These are phyloP conservation scores for Pteromalus puparum DNA, from an alignment of 1,140 invertebrate species.

Conservation along the genomic window DNA sequence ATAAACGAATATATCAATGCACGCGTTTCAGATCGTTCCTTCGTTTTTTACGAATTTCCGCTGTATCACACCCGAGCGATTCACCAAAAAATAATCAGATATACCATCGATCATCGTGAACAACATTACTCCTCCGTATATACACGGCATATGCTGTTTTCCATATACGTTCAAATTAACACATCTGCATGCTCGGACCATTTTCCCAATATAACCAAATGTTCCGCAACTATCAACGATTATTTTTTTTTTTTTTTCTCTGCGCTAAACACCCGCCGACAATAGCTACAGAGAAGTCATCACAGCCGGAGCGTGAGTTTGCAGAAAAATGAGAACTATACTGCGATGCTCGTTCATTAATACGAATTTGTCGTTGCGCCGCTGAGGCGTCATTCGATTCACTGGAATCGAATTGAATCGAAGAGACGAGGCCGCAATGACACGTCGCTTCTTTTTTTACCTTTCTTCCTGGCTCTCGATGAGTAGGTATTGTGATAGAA, in stretches of 20 bases:
- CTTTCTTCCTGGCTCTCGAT: background rate
- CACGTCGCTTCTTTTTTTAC: background rate
- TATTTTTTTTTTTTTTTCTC: background rate
- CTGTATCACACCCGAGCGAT: background rate
- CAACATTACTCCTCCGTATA: background rate
- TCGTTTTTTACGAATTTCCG: background rate
- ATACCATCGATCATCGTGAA: background rate
- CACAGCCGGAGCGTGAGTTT: background rate
- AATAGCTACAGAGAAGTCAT: background rate
- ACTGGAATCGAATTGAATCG: constrained; percentile 18
- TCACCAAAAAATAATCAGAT: background rate
- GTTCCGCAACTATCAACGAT: background rate
- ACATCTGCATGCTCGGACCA: background rate
- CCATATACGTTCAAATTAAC: background rate
- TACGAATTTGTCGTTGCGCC: constrained; percentile 19
- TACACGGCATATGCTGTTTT: background rate
- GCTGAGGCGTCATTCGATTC: constrained; percentile 14
- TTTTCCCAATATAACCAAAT: background rate
- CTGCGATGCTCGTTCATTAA: background rate
- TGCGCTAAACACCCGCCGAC: background rate
- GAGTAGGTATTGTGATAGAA: background rate
- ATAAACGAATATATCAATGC: too few relatives aligned
- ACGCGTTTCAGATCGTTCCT: too few relatives aligned
- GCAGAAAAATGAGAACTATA: background rate
- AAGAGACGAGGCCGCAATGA: background rate